Evolutionary conservation across 2,888 invertebrate genomes (phyloP).

Genomic region (Luperina nickerlii): DNA sequence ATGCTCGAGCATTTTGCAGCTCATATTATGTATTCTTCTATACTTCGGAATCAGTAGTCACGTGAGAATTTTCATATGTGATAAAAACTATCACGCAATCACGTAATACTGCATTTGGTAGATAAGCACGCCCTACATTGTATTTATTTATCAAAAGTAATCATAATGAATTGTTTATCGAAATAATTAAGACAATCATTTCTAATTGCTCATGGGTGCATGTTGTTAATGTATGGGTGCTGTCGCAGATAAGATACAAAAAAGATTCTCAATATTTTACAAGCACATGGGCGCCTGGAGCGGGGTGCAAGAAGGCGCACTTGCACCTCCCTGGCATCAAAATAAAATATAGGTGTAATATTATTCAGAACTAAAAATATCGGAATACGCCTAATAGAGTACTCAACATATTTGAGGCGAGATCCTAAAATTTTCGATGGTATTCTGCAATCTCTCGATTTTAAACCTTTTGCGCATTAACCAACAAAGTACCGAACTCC

Average conservation of each 20-base stretch:
- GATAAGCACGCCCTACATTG: slow-evolving; percentile 36
- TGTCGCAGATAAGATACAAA: slow-evolving; percentile 14
- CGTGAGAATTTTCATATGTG: slow-evolving; percentile 82
- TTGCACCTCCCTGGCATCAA: too few species aligned
- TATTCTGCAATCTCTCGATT: too few species aligned
- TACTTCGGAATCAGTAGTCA: slow-evolving; percentile 82
- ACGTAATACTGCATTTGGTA: slow-evolving; percentile 4
- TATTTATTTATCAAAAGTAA: slow-evolving; percentile 12
- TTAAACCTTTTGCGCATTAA: too few species aligned
- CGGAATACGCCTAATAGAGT: too few species aligned
- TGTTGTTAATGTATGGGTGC: neutral
- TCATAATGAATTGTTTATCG: slow-evolving; percentile 23
- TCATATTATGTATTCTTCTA: neutral
- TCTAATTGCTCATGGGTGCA: slow-evolving; percentile 7
- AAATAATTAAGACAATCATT: slow-evolving; percentile 20
- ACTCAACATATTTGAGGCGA: too few species aligned
- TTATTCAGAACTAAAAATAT: too few species aligned
- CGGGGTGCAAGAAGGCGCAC: too few species aligned
- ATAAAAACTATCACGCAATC: slow-evolving; percentile 21
- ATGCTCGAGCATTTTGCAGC: neutral
- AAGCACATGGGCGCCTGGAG: neutral
- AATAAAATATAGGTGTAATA: too few species aligned
- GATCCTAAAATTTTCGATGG: too few species aligned
- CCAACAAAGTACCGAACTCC: too few species aligned
- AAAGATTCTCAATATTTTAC: neutral